phyloP scores from a whole-genome alignment of 2,113 vertebrate species.

The Parotia lawesii region DNA sequence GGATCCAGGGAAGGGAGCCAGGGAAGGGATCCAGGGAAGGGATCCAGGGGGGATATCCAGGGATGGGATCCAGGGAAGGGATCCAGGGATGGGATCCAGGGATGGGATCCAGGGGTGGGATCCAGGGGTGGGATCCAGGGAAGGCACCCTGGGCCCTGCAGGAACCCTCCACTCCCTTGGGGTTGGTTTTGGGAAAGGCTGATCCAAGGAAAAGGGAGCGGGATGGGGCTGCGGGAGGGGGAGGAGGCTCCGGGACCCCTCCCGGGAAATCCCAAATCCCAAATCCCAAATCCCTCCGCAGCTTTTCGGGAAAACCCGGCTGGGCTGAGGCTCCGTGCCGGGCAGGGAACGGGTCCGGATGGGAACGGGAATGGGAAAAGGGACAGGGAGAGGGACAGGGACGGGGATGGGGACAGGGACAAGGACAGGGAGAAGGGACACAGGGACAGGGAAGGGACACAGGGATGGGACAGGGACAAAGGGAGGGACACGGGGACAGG shows the following conservation, averaged over 20 bases:
- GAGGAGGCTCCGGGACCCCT: not conserved
- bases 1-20: too few relatives aligned
- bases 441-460: not conserved
- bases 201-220: not conserved
- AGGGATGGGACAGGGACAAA: not conserved
- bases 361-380: too few relatives aligned
- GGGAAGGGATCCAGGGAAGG: not conserved
- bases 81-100: not conserved
- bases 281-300: not conserved
- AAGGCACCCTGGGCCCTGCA: not conserved
- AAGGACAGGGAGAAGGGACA: too few relatives aligned
- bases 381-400: not conserved
- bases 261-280: not conserved
- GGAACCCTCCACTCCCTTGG: fast-evolving
- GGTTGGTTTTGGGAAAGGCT: not conserved
- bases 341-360: too few relatives aligned
- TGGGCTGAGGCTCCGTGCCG: not conserved
- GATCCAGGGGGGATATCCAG: too few relatives aligned
- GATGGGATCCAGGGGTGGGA: not conserved
- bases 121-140: not conserved
- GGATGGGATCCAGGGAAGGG: not conserved
- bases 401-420: too few relatives aligned
- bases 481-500: not conserved
- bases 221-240: too few relatives aligned
- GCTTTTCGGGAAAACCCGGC: not conserved